Conservation (phyloP, 2,113 vertebrate species). For the Paralichthys olivaceus region DNA sequence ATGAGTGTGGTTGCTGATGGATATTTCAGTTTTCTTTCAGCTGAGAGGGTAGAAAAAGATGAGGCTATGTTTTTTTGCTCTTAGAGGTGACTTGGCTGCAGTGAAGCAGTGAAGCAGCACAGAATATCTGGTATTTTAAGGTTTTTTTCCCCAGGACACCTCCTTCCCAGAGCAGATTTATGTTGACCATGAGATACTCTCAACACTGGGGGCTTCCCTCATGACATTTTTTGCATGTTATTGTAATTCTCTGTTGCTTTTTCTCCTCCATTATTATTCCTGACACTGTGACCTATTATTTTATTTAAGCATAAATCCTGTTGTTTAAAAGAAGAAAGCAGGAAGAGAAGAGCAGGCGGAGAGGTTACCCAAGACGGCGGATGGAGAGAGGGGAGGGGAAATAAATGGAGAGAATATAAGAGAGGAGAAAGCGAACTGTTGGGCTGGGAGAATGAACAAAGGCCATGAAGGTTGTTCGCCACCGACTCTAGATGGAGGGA, state of each 20-base stretch:
- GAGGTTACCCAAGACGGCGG: slow-evolving; percentile 12
- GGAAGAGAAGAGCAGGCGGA: slow-evolving; percentile 5
- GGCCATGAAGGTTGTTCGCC: not conserved
- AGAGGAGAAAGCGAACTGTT: slow-evolving; percentile 5
- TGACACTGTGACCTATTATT: slow-evolving; percentile 28
- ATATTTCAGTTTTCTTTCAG: slow-evolving; percentile 18
- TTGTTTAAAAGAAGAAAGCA: not conserved
- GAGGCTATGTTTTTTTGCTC: not conserved
- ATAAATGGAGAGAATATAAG: slow-evolving; percentile 10
- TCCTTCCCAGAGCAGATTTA: slow-evolving; percentile 10
- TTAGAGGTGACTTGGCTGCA: not conserved
- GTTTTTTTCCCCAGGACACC: slow-evolving; percentile 2
- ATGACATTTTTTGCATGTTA: not conserved
- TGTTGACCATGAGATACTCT: slow-evolving; percentile 1
- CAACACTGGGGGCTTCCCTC: not conserved
- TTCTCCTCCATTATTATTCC: slow-evolving; percentile 7
- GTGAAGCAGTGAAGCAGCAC: slow-evolving; percentile 23
- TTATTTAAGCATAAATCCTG: slow-evolving; percentile 39
- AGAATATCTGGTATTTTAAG: slow-evolving; percentile 17
- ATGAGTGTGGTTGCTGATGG: not conserved
- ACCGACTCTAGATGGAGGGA: not conserved
- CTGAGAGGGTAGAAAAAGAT: not conserved
- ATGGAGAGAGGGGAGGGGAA: not conserved
- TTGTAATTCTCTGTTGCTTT: slow-evolving; percentile 12
- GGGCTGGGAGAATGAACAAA: not conserved